phyloP scores from a whole-genome alignment of 2,113 vertebrate genomes.

The Ciconia maguari region DNA sequence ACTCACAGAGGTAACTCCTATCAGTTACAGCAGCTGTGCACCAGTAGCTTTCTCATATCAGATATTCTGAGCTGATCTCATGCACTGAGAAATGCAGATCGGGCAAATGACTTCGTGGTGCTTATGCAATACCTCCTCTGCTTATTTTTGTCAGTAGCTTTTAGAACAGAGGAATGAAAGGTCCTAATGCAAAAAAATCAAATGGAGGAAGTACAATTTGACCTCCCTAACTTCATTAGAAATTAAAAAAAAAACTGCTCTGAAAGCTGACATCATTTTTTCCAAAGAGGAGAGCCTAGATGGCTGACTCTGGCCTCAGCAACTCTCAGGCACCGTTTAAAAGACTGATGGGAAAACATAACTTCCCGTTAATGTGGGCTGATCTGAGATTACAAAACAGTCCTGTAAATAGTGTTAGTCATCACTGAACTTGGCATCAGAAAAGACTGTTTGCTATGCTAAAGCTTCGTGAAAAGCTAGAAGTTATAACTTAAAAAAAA shows the following conservation, averaged over 20 bases:
- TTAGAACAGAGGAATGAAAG: slow-evolving; percentile 10
- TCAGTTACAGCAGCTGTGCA: slow-evolving; percentile 40
- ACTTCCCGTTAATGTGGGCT: slow-evolving; percentile 58
- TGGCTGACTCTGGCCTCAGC: neutral
- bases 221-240: neutral
- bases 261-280: slow-evolving; percentile 21
- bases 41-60: slow-evolving; percentile 30
- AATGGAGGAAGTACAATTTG: neutral
- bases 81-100: slow-evolving; percentile 26
- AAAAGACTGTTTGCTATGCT: slow-evolving; percentile 14
- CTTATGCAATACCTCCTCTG: slow-evolving; percentile 42
- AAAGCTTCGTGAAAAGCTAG: neutral
- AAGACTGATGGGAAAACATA: slow-evolving; percentile 48
- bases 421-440: slow-evolving; percentile 41
- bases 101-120: neutral
- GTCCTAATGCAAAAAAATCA: neutral
- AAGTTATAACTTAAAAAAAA: neutral
- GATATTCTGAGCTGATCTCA: slow-evolving; percentile 45
- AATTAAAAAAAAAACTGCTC: neutral
- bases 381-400: slow-evolving; percentile 65
- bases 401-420: slow-evolving; percentile 64
- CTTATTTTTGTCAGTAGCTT: slow-evolving; percentile 9
- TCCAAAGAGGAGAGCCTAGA: neutral
- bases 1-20: slow-evolving; percentile 47
- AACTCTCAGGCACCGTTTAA: slow-evolving; percentile 6